A percentile compares a stretch with the other conserved stretches of the same genome.
These are phyloP conservation scores for Caiman crocodilus DNA, from an alignment of 2,797 vertebrate genomes.

Conservation along the genomic window DNA sequence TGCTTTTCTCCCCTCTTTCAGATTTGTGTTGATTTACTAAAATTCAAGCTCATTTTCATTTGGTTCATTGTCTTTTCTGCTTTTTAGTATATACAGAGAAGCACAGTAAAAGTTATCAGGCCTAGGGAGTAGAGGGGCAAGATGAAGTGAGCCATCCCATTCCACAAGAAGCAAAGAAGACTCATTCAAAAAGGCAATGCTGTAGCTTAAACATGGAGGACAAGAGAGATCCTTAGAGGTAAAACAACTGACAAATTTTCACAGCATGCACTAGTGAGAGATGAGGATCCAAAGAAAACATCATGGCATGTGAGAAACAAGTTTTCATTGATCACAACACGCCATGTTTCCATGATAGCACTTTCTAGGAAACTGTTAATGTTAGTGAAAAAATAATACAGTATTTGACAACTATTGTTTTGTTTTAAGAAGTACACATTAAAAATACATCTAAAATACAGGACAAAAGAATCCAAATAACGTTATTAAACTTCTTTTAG, in stretches of 20 bases:
- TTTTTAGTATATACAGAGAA: neutral
- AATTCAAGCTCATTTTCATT: neutral
- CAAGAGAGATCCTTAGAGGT: slow-evolving; percentile 13
- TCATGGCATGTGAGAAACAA: slow-evolving; percentile 13
- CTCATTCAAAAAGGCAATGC: slow-evolving; percentile 29
- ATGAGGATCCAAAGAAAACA: slow-evolving; percentile 49
- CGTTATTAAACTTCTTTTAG: slow-evolving; percentile 69
- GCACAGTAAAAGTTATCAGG: slow-evolving; percentile 41
- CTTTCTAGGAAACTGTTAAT: slow-evolving; percentile 59
- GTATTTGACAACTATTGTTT: slow-evolving; percentile 71
- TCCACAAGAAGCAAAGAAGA: slow-evolving; percentile 6
- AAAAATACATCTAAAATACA: slow-evolving; percentile 78
- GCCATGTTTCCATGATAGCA: slow-evolving; percentile 33
- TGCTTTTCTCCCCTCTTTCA: neutral
- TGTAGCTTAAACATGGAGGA: slow-evolving; percentile 25
- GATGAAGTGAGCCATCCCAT: slow-evolving; percentile 52
- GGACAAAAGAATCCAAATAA: slow-evolving; percentile 72
- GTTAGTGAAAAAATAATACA: neutral
- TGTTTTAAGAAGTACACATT: slow-evolving; percentile 74
- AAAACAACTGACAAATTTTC: slow-evolving; percentile 59
- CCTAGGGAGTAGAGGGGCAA: neutral
- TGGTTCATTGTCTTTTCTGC: neutral
- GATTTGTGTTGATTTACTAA: slow-evolving; percentile 23
- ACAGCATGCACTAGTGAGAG: slow-evolving; percentile 46
- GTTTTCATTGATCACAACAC: slow-evolving; percentile 54